Base-by-base conservation (phyloP, 37 sponge, comb jelly and placozoan species). In the Petrosia ficiformis region DNA sequence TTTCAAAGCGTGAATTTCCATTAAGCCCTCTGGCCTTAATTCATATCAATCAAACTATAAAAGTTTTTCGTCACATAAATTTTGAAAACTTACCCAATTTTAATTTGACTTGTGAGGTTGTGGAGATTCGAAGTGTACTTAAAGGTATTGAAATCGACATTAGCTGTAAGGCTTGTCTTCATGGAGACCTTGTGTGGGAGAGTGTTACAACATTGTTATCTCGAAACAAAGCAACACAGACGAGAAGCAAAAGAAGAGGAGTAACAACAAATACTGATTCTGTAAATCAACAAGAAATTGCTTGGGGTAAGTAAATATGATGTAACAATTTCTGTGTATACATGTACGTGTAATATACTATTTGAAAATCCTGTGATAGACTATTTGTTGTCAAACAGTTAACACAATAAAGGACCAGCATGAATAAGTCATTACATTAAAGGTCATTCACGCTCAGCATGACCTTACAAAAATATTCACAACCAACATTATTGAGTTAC, bases 21-120 rank as follows among this genome's bases (percentile, higher is more conserved):
- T 54, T 79, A 41, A 79, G 80, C 69, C 80, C 80, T 1, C 58
- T 79, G 29, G 80, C 71, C 21, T 71, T 79, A 33, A 79, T 79
- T 36, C 80, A 79, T 41, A 24, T 79, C n/a, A 35, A 59, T 0
- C 71, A 79, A 29, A 41, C 32, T 26, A 56, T 79, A 26, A 70
- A 56, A 30, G 59, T 70, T 37, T 44, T 31, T n/a, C 32, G 42
- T 2, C 58, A 59, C 4, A 42, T 70, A 30, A 31, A 32, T 5
- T 30, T 43, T 21, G 21, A 68, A 0, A 30, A 68, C 19, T 24
- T 41, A 33, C 30, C 39, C 19, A 29, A 44, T 14, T 40, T 69
- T 4, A 68, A 68, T 24, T 60, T 79, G 14, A 16, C 25, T 3
- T 24, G 59, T 5, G 39, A 19, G 24, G 59, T 79, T 16, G 42